Evolutionary conservation across 2,888 invertebrate species (phyloP), one percentile per base, ranked within the genome.

Genomic region (Iselma pallidipennis): DNA sequence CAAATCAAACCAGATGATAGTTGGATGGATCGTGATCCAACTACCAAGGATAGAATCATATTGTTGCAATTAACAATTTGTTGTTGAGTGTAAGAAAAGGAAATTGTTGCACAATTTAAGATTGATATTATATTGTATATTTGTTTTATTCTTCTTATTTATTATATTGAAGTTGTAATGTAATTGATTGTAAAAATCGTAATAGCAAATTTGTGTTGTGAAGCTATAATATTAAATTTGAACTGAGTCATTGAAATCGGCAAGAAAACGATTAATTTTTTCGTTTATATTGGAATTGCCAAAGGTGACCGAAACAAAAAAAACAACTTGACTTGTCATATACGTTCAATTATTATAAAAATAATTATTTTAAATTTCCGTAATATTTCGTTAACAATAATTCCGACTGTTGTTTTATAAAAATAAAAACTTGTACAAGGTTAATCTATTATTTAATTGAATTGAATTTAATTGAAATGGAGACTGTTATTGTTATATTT

Each of bases 371-470:
- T 7, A 37, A 37, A 37, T 37, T 37, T 37, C 37, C 37, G 37
- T 16, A 37, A 16, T 37, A 37, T 37, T 37, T 37, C 16, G 16
- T 2, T 19, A 37, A 16, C 5, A 37, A 5, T 37, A 19, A 37
- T 37, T 16, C n/a, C 37, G 37, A 37, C 16, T 37, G 12, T 37
- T 37, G 42, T 42, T 42, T 42, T 42, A 42, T 21, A 42, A 42
- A 42, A 42, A 21, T 42, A n/a, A n/a, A n/a, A n/a, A n/a, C n/a
- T n/a, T n/a, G n/a, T n/a, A 42, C 42, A 42, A 42, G 42, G 42
- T 19, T 42, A 19, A 33, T 33, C 14, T 37, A 16, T 21, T 42
- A 21, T 42, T 42, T 10, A 42, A 42, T 42, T 10, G 21, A 42
- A 42, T 21, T 21, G 1, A 12, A 10, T 21, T 42, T 3, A 21